Base-by-base conservation (phyloP, 2,113 vertebrate species). In the Brienomyrus brachyistius region DNA sequence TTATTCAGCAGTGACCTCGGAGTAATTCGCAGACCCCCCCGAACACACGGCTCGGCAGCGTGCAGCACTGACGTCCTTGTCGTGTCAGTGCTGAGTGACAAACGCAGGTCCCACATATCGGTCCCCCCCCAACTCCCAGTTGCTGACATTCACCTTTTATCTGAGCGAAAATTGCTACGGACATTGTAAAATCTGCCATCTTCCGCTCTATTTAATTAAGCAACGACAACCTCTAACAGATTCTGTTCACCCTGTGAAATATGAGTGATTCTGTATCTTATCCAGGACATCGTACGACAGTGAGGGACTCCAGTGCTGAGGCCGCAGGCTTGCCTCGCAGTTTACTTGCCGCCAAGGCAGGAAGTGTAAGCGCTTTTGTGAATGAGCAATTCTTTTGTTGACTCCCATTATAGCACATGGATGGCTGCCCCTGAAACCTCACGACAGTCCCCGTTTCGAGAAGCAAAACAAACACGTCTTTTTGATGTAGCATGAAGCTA, bases 1-100 rank as follows among this genome's bases (percentile, higher is more conserved):
- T 95, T 93, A 95, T 95, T 88, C 51, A 95, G 92, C 9, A 56
- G 90, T 35, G 92, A 92, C 90, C 74, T 82, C 66, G 70, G 90
- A 82, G 43, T 90, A n/a, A 91, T 84, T 93, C 94, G 94, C 92
- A 92, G 94, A 92, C 91, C 93, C 91, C 91, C 88, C 43, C 54
- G 77, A 17, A 11, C 70, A 51, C 45, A 89, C 88, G 90, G 90
- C 93, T 51, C 92, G 91, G 89, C 92, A 88, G 85, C 92, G 92
- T 92, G 93, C 87, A 94, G 94, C 93, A 90, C 89, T 89, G 95
- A 93, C 27, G 50, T 35, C 89, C 91, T 90, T 62, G 89, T 88
- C 91, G 88, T 21, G 90, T 92, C 89, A 92, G 92, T 92, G 92
- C 92, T 93, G 92, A 94, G 92, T 88, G 83, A 88, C 40, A 5